Base-by-base conservation (phyloP, 2,888 invertebrate species). In the Mamestra brassicae region DNA sequence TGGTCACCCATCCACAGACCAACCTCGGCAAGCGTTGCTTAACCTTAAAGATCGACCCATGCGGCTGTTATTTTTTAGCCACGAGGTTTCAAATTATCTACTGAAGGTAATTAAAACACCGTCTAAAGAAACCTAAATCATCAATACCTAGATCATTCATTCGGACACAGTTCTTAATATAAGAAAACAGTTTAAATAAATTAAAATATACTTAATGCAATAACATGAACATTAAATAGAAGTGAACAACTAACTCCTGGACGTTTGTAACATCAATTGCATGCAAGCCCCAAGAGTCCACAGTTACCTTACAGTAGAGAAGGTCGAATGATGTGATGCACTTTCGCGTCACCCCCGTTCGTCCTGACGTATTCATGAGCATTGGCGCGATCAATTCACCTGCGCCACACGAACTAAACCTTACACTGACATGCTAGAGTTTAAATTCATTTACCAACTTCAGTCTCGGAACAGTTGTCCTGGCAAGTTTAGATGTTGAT, bases 351-450 rank as follows among this genome's bases (percentile, higher is more conserved):
- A 84, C 38, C 45, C 45, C 55, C 54, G 74, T 72, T 86, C 85
- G 85, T 85, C 74, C 85, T 88, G 86, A 87, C 88, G 74, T 89
- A 90, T 90, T 90, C 90, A 90, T 87, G 88, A 89, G 77, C 82
- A 84, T 78, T 82, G 83, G 74, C 69, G 60, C 73, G 70, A 76
- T 81, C 83, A 78, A 70, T 75, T 70, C 74, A 65, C 62, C 26
- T 52, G 71, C 50, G 26, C 66, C 47, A 83, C 70, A 78, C 65
- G 64, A 86, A 84, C 73, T 81, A 72, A 78, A 83, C 89, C 81
- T 83, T 89, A 86, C 61, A 66, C 63, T 61, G 50, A 78, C 66
- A 62, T 4, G 17, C 63, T 84, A 89, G 67, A 81, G 84, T 78
- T 73, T 69, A 78, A 84, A 87, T 88, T 89, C 71, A 85, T 74